Conservation (phyloP, 2,113 vertebrate genomes). For the Crypturellus undulatus region DNA sequence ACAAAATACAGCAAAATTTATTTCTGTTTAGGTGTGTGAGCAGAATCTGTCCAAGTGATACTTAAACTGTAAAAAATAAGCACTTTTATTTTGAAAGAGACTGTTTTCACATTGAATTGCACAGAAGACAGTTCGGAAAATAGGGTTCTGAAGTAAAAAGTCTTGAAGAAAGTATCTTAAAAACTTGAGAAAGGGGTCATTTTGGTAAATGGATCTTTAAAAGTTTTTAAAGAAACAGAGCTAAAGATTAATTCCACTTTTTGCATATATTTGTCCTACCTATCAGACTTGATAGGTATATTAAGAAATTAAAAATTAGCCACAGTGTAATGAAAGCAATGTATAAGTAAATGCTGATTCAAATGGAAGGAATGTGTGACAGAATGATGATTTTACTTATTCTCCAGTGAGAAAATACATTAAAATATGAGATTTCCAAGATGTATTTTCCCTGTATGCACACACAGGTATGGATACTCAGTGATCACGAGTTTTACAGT, state of each 20-base stretch:
- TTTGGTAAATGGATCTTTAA: background rate
- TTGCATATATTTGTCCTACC: background rate
- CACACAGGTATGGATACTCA: background rate
- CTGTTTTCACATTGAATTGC: background rate
- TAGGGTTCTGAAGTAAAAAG: background rate
- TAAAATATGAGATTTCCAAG: background rate
- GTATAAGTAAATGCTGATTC: background rate
- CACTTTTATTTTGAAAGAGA: background rate
- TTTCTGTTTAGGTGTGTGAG: background rate
- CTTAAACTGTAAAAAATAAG: background rate
- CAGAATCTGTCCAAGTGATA: background rate
- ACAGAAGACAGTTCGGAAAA: background rate
- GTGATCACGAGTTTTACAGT: background rate
- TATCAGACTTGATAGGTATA: background rate
- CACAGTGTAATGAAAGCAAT: background rate
- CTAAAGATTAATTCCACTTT: background rate
- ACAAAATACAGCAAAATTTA: background rate
- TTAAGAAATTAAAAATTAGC: background rate
- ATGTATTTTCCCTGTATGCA: background rate
- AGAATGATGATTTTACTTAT: background rate
- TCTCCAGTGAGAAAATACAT: background rate
- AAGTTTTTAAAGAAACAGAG: background rate
- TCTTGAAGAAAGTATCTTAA: background rate
- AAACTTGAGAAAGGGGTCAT: background rate
- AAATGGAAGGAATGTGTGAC: background rate